phyloP scores from a whole-genome alignment of 2,113 vertebrate species.

The Myiopsitta monachus region DNA sequence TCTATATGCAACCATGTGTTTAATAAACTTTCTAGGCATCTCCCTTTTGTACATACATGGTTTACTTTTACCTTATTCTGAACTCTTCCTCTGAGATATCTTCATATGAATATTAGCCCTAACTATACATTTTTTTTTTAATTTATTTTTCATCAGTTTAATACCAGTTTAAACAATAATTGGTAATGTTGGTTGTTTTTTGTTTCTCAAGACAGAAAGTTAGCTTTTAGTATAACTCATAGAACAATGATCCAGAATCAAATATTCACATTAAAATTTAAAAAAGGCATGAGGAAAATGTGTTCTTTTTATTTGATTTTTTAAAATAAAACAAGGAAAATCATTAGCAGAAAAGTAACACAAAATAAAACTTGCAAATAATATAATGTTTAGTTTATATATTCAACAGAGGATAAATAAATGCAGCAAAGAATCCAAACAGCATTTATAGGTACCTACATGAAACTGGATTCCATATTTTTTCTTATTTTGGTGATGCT shows the following conservation, averaged over 20 bases:
- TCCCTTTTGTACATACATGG: not conserved
- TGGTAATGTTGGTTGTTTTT: accelerated
- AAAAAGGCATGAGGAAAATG: not conserved
- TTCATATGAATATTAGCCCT: not conserved
- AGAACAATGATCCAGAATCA: not conserved
- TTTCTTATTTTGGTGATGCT: not conserved
- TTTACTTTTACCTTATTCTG: not conserved
- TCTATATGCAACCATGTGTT: not conserved
- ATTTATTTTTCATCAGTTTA: not conserved
- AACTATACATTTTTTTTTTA: not conserved
- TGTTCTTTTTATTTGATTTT: not conserved
- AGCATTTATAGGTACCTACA: not conserved
- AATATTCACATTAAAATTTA: not conserved
- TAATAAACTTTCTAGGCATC: not conserved
- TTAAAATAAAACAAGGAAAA: not conserved
- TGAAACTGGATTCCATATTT: not conserved
- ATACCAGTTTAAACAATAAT: not conserved
- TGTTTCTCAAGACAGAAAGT: not conserved
- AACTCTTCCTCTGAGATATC: not conserved
- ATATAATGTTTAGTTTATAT: not conserved
- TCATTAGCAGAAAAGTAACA: not conserved
- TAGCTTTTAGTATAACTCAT: not conserved
- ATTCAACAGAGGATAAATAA: not conserved
- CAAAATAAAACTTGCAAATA: not conserved
- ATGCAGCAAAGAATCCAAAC: not conserved